Conservation (phyloP, 2,888 invertebrate genomes). For the Hydropsyche betteni region DNA sequence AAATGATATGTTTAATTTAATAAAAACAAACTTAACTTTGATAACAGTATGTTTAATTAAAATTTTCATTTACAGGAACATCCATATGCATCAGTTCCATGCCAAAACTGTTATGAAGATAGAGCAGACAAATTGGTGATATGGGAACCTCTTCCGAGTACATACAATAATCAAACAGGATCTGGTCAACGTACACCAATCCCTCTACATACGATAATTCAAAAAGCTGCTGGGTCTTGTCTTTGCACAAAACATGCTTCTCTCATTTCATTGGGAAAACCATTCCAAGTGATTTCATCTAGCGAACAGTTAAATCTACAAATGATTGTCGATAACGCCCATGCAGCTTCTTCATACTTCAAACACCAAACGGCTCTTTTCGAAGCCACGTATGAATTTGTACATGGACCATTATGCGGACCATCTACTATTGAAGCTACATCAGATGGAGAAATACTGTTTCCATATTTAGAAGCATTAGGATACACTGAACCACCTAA, state of each 20-base stretch:
- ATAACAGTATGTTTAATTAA: not conserved
- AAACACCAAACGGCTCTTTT: slow-evolving; percentile 86
- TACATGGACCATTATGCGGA: slow-evolving; percentile 88
- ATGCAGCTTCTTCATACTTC: slow-evolving; percentile 88
- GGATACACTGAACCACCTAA: slow-evolving; percentile 75
- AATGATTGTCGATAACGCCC: slow-evolving; percentile 83
- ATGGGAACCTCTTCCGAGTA: slow-evolving; percentile 73
- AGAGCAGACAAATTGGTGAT: slow-evolving; percentile 84
- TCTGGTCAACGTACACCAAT: slow-evolving; percentile 57
- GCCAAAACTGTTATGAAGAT: slow-evolving; percentile 87
- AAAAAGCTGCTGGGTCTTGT: slow-evolving; percentile 76
- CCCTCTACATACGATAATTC: slow-evolving; percentile 70
- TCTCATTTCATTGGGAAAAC: slow-evolving; percentile 67
- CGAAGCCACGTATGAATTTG: slow-evolving; percentile 88
- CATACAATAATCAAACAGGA: slow-evolving; percentile 56
- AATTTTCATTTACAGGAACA: slow-evolving; percentile 65
- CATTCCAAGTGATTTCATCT: slow-evolving; percentile 77
- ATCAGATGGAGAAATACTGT: slow-evolving; percentile 87
- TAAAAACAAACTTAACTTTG: not conserved
- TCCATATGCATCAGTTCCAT: slow-evolving; percentile 80
- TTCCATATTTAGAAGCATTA: slow-evolving; percentile 84
- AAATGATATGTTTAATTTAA: not conserved
- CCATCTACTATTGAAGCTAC: slow-evolving; percentile 82
- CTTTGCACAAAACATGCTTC: slow-evolving; percentile 74
- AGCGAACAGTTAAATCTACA: slow-evolving; percentile 84